Evolutionary conservation across 2,113 vertebrate genomes (phyloP), one percentile per base, ranked within the genome.

Genomic region (Sinocyclocheilus anshuiensis): DNA sequence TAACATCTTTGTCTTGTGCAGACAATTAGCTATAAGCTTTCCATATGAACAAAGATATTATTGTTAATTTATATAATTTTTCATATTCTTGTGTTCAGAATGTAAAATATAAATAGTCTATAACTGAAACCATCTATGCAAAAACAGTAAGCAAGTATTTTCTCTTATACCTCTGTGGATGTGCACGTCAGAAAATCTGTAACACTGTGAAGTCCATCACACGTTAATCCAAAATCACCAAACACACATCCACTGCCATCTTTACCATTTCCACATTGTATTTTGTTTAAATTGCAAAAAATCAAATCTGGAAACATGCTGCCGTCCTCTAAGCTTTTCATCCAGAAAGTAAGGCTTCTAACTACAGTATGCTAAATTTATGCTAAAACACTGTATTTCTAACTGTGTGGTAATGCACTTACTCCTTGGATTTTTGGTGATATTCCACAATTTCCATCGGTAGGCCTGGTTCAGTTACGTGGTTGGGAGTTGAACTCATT

Each of bases 401-500:
- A 13, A 11, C 65, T 85, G 81, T 77, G 76, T 33, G 77, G 26
- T 36, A 26, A 77, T 53, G 42, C 42, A 48, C 26, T 67, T 39
- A 36, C 67, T 71, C 33, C 33, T 11, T 4, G 18, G 33, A 39
- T 72, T 39, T 39, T 11, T 39, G 69, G 18, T 42, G 36, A 72
- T 72, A 12, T 42, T 72, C 69, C 33, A 11, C 4, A 11, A 13
- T n/a, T n/a, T 61, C 9, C 57, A n/a, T 61, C 22, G 1, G 57
- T 22, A 61, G 20, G 22, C 57, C 59, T 77, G 74, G 77, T 76
- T 98, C 94, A 99, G 93, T 99, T 99, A 88, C 97, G 95, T 74
- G 98, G 98, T 93, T 97, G 98, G 10, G 97, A 97, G 91, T 99
- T 99, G 93, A 99, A 99, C 90, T 99, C 98, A 86, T 95, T 95